Conservation (phyloP, 2,113 vertebrate species). For the Meles meles region DNA sequence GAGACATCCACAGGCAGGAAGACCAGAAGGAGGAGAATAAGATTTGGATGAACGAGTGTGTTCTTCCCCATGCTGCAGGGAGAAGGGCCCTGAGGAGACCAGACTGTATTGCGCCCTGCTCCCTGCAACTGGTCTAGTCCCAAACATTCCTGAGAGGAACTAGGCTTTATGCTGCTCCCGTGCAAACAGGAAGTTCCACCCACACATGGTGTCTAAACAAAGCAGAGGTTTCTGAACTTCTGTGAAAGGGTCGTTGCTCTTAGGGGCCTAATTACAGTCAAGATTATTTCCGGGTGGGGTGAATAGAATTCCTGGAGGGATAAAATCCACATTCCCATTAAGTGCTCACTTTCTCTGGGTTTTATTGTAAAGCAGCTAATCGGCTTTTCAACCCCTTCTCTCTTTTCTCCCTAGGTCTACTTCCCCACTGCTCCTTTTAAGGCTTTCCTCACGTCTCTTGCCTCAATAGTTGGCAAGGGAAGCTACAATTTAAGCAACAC, state of each 20-base stretch:
- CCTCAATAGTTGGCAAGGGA: background rate
- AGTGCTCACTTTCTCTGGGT: constrained; percentile 7
- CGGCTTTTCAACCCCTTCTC: background rate
- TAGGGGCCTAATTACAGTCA: constrained; percentile 27
- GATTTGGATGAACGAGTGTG: background rate
- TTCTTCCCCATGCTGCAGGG: constrained; percentile 53
- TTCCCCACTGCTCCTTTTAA: background rate
- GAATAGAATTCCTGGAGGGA: constrained; percentile 46
- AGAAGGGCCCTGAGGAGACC: background rate
- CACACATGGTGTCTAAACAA: constrained; percentile 65
- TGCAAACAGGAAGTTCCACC: constrained; percentile 68
- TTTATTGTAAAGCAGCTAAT: constrained; percentile 43
- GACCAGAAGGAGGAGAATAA: constrained; percentile 19
- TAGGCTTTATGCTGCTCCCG: constrained; percentile 39
- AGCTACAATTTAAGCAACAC: background rate
- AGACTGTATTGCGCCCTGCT: background rate
- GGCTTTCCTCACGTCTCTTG: background rate
- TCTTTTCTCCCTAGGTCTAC: background rate
- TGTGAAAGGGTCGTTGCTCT: constrained; percentile 53
- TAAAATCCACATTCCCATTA: constrained; percentile 28
- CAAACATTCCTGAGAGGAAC: background rate
- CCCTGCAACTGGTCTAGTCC: background rate
- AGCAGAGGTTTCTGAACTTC: constrained; percentile 44
- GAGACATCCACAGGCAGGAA: background rate
- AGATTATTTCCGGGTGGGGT: constrained; percentile 33